phyloP scores from a whole-genome alignment of 2,888 invertebrate genomes.

The Drosophila birchii region DNA sequence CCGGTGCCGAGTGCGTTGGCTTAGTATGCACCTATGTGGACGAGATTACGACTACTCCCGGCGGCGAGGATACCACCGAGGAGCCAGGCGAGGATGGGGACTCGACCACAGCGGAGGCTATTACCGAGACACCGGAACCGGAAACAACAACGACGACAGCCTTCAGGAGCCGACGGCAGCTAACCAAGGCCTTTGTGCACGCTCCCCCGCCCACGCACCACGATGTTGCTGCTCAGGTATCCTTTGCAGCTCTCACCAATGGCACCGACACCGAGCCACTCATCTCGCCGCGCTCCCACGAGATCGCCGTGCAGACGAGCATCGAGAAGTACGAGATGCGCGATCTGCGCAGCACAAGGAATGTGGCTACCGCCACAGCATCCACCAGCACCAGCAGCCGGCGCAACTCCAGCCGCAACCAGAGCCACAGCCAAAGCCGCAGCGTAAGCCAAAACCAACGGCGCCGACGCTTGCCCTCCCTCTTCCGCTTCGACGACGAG shows the following conservation, averaged over 20 bases:
- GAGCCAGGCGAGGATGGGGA: conserved; percentile 24
- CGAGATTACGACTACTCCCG: conserved; percentile 53
- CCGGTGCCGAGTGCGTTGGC: conserved; percentile 75
- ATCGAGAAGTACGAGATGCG: conserved; percentile 81
- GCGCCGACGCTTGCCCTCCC: conserved; percentile 56
- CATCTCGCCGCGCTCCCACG: conserved; percentile 64
- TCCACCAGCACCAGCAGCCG: conserved; percentile 74
- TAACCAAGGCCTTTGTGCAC: conserved; percentile 58
- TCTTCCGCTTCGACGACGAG: conserved; percentile 80
- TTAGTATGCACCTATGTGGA: conserved; percentile 73
- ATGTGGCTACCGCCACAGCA: conserved; percentile 75
- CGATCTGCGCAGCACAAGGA: conserved; percentile 69
- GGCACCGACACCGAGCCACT: conserved; percentile 53
- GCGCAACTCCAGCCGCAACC: conserved; percentile 58
- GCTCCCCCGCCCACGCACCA: conserved; percentile 58
- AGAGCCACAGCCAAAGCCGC: conserved; percentile 49
- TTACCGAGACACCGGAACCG: conserved; percentile 37
- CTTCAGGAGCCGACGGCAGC: conserved; percentile 28
- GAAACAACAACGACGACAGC: conserved; percentile 10
- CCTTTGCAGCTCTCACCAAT: conserved; percentile 37
- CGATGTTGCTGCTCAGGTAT: conserved; percentile 63
- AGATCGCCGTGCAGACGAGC: conserved; percentile 83
- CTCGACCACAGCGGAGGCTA: conserved; percentile 40
- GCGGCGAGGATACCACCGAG: conserved; percentile 29
- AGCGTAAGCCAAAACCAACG: conserved; percentile 45